Conservation (phyloP, 2,113 vertebrate genomes). For the Centrocercus urophasianus region DNA sequence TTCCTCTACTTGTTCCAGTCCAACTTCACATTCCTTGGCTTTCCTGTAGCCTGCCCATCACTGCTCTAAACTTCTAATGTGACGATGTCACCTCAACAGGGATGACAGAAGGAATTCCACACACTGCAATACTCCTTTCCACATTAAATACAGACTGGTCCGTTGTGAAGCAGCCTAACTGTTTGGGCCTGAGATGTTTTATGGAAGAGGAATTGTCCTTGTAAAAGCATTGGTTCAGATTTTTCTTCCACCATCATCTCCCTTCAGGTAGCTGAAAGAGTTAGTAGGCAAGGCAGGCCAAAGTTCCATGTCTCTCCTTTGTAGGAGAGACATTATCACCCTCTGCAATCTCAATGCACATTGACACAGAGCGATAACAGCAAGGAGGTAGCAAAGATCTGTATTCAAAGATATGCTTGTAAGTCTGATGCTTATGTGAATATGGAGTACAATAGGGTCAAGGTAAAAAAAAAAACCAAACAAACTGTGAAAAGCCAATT, state of each 20-base stretch:
- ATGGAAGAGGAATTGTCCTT: not conserved
- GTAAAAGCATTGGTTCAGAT: not conserved
- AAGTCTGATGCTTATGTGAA: not conserved
- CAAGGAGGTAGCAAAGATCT: not conserved
- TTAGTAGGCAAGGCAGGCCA: not conserved
- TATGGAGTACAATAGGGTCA: not conserved
- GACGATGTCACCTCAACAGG: not conserved
- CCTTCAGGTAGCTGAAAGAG: not conserved
- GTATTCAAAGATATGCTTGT: not conserved
- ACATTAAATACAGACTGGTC: not conserved
- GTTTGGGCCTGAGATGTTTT: not conserved
- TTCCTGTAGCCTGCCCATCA: not conserved
- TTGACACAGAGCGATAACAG: not conserved
- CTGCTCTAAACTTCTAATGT: not conserved
- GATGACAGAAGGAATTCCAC: fast-evolving
- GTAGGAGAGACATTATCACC: not conserved
- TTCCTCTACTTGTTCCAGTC: not conserved
- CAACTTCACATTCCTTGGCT: not conserved
- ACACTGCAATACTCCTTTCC: not conserved
- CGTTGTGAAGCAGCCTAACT: not conserved
- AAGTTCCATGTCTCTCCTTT: not conserved
- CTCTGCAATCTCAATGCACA: not conserved
- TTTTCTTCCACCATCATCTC: fast-evolving
- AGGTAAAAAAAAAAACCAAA: not conserved
- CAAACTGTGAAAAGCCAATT: not conserved